Evolutionary conservation across 1,140 invertebrate species (phyloP).

Genomic region (Leptonema lineaticorne): DNA sequence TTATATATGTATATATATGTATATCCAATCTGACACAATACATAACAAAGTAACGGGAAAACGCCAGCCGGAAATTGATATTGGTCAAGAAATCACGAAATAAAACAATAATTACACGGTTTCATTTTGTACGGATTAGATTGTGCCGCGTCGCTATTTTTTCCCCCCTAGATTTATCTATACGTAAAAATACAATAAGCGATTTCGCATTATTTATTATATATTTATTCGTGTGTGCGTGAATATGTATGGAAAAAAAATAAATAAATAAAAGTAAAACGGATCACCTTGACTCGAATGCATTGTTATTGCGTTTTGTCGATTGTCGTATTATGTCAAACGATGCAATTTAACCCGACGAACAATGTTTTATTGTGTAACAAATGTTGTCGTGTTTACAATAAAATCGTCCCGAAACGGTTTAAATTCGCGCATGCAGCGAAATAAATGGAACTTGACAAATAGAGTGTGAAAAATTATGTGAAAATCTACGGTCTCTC

Average conservation of each 20-base stretch:
- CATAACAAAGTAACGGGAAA: neutral
- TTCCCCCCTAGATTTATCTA: too few species aligned
- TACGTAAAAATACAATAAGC: too few species aligned
- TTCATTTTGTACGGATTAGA: neutral
- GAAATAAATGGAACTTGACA: neutral
- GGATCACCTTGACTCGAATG: conserved; percentile 8
- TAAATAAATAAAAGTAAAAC: neutral
- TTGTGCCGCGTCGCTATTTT: too few species aligned
- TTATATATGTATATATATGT: neutral
- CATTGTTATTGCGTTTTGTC: conserved; percentile 11
- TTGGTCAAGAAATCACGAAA: conserved; percentile 2
- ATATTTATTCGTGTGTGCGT: too few species aligned
- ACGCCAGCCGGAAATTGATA: neutral
- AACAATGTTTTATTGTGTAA: too few species aligned
- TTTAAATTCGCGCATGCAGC: neutral
- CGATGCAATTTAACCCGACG: conserved; percentile 3
- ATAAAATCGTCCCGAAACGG: neutral
- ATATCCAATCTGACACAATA: neutral
- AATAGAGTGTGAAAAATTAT: conserved; percentile 13
- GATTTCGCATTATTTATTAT: neutral
- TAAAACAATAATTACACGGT: conserved; percentile 7
- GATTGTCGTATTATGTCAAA: conserved; percentile 1
- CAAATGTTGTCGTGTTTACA: too few species aligned
- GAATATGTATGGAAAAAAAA: neutral
- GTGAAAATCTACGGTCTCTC: too few species aligned